These are phyloP conservation scores for Drosophila demipolita DNA, from an alignment of 2,888 invertebrate genomes.

Conservation along the genomic window DNA sequence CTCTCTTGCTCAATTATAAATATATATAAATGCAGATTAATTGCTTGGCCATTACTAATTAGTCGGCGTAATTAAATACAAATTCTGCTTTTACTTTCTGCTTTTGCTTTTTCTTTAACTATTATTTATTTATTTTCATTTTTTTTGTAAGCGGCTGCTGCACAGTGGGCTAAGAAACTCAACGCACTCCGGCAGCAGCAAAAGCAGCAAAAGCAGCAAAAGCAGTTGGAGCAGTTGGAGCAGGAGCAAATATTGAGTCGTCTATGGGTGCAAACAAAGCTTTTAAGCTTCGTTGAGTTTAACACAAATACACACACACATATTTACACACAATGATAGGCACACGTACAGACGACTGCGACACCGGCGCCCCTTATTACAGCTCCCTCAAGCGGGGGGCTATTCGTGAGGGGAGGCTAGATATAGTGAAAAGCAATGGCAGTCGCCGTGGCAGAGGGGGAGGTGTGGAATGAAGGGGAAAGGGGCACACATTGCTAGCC, in stretches of 20 bases:
- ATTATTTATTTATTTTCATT: not conserved
- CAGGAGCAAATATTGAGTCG: slow-evolving; percentile 66
- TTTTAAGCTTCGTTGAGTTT: slow-evolving; percentile 77
- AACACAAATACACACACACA: slow-evolving; percentile 46
- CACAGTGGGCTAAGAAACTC: slow-evolving; percentile 38
- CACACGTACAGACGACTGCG: slow-evolving; percentile 25
- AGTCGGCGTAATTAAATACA: slow-evolving; percentile 43
- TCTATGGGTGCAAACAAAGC: slow-evolving; percentile 72
- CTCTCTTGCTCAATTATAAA: slow-evolving; percentile 26
- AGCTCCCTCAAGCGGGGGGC: slow-evolving; percentile 29
- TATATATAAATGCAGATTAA: slow-evolving; percentile 33
- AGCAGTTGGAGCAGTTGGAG: slow-evolving; percentile 4
- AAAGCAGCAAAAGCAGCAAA: slow-evolving; percentile 3
- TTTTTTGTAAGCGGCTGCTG: not conserved
- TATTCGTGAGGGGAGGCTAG: not conserved
- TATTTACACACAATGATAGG: slow-evolving; percentile 27
- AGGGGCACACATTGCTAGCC: slow-evolving; percentile 63
- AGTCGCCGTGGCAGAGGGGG: not conserved
- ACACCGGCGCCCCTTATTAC: slow-evolving; percentile 49
- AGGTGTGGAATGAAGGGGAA: not conserved
- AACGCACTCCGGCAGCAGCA: slow-evolving; percentile 29
- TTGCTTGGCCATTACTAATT: slow-evolving; percentile 39
- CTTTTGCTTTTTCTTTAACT: not conserved
- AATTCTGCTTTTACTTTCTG: slow-evolving; percentile 28
- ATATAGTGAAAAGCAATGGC: not conserved